phyloP scores from a whole-genome alignment of 2,888 invertebrate species.

The Campaea margaritaria region DNA sequence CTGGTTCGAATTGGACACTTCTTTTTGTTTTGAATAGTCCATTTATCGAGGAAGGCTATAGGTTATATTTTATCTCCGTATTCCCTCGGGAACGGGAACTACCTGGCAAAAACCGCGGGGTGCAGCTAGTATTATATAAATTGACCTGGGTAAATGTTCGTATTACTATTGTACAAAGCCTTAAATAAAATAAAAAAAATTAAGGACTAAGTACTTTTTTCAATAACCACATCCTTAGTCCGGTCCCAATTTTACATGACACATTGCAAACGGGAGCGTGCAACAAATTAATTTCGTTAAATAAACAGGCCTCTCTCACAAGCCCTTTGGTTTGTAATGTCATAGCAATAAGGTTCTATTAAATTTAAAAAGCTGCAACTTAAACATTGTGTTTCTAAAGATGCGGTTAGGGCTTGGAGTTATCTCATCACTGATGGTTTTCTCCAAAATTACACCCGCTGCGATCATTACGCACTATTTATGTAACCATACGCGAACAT shows the following conservation, averaged over 20 bases:
- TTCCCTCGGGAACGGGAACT: no score
- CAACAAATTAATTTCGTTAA: slow-evolving; percentile 28
- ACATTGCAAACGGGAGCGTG: slow-evolving; percentile 39
- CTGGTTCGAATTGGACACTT: no score
- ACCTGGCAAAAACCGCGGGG: no score
- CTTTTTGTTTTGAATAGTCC: no score
- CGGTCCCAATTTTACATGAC: slow-evolving; percentile 27
- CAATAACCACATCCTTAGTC: slow-evolving; percentile 31
- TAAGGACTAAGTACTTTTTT: not conserved
- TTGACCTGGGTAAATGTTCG: no score
- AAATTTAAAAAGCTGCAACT: not conserved
- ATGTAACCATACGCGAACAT: not conserved
- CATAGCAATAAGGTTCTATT: not conserved
- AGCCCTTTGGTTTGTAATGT: not conserved
- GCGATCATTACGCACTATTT: slow-evolving; percentile 10
- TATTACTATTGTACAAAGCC: no score
- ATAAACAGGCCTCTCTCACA: not conserved
- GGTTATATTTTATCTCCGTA: no score
- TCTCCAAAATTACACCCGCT: not conserved
- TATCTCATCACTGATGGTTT: slow-evolving; percentile 2
- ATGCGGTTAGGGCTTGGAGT: not conserved
- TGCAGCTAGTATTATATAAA: no score
- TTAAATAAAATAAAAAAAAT: not conserved
- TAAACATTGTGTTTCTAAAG: not conserved
- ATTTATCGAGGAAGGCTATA: no score